Evolutionary conservation across 2,888 invertebrate species (phyloP).

Genomic region (Drosophila affinis): DNA sequence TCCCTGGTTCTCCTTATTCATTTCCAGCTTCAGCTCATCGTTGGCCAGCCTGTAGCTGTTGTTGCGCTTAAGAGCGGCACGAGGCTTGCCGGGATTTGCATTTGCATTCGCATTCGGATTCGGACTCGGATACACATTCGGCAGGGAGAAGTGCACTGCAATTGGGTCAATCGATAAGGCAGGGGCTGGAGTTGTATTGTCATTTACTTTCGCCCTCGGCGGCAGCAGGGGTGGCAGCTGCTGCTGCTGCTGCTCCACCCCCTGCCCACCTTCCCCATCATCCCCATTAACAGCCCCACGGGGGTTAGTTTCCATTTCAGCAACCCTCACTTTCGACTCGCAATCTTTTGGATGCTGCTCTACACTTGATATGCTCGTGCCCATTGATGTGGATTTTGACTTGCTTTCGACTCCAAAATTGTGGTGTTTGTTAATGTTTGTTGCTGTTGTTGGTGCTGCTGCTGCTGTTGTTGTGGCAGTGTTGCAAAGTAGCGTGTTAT

Average conservation of each 20-base stretch:
- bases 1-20: constrained; percentile 78
- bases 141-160: constrained; percentile 71
- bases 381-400: constrained; percentile 71
- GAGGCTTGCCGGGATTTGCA: constrained; percentile 56
- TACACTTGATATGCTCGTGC: constrained; percentile 73
- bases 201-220: constrained; percentile 74
- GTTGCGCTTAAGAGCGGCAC: constrained; percentile 87
- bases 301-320: constrained; percentile 50
- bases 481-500: constrained; percentile 67
- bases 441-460: constrained; percentile 44
- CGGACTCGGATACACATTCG: not conserved
- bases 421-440: constrained; percentile 44
- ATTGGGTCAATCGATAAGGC: constrained; percentile 80
- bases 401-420: constrained; percentile 32
- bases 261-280: constrained; percentile 9
- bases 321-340: constrained; percentile 65
- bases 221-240: constrained; percentile 65
- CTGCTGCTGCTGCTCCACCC: constrained; percentile 7
- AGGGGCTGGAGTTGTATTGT: constrained; percentile 11
- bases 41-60: constrained; percentile 94
- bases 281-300: constrained; percentile 23
- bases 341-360: constrained; percentile 59
- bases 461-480: constrained; percentile 48
- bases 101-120: constrained; percentile 14
- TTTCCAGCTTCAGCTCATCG: constrained; percentile 85